Base-by-base conservation (phyloP, 1,140 invertebrate species). In the Dendrolimus punctatus region DNA sequence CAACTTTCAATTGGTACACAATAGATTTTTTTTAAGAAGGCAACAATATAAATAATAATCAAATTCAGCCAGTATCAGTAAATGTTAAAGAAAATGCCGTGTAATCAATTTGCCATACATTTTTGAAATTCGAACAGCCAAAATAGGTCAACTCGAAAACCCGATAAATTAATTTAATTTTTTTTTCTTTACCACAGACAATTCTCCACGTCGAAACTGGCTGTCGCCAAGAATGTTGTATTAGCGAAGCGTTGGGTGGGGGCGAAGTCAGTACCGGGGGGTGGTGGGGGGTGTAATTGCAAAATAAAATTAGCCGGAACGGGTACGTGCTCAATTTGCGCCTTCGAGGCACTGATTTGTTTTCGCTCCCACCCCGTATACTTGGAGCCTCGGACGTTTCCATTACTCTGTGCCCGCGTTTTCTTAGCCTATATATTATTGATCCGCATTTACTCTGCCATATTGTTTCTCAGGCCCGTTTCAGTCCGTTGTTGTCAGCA, bases 301-400 rank as follows among this genome's bases (percentile, higher is more conserved):
- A 84, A 86, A 86, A 86, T 86, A 86, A 86, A 86, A 86, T 86
- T 86, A 86, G 83, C 80, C 78, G 63, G 80, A 85, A 85, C 80
- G 76, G 80, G 76, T 84, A 86, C 83, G 83, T 86, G 80, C 80
- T 80, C 83, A 86, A 86, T 84, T 86, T 84, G 74, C 80, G 80
- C 80, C 80, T 81, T 80, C 78, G 76, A 67, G 46, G 68, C 78
- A 71, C 80, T 84, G 83, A 86, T 86, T 86, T 86, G 83, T 86
- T 86, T 86, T 82, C 77, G 71, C 67, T 76, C 75, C 71, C 60
- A 64, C 71, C 23, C 71, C 56, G 64, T 68, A 64, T 71, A 66
- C 54, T 57, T 23, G 43, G 58, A 53, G 57, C 55, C 62, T 68
- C 66, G 63, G 58, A 59, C 59, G 58, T 39, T 60, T 49, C 53